Conservation (phyloP, 1,140 invertebrate species). For the Camponotus vicinus region DNA sequence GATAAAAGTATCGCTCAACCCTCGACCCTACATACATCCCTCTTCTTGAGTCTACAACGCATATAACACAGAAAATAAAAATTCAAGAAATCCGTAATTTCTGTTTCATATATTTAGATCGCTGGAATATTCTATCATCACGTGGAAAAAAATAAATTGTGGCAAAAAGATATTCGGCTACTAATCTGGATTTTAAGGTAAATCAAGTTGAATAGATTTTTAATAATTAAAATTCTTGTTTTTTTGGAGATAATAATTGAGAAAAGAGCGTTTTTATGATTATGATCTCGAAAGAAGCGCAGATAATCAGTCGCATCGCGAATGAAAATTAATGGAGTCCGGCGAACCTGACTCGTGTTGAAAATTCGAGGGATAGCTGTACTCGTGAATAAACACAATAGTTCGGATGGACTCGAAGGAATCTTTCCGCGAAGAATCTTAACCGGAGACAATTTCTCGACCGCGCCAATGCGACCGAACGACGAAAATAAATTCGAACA, state of each 20-base stretch:
- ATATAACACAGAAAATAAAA: neutral
- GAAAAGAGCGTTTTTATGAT: neutral
- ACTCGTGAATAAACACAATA: neutral
- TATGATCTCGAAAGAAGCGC: neutral
- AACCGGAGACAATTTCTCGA: constrained; percentile 11
- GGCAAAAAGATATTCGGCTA: no score
- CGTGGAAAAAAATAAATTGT: neutral
- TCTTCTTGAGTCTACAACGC: neutral
- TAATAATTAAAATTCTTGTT: neutral
- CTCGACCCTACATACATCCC: neutral
- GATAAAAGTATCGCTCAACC: constrained; percentile 24
- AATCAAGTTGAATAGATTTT: no score
- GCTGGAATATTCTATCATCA: neutral
- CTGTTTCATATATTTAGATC: neutral
- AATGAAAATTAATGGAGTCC: neutral
- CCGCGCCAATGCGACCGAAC: constrained; percentile 20
- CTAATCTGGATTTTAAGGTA: no score
- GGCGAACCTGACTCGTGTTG: neutral
- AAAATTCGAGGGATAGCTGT: neutral
- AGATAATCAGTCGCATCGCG: neutral
- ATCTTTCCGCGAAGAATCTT: neutral
- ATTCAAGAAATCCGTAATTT: neutral
- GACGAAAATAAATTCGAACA: constrained; percentile 55
- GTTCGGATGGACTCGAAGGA: neutral
- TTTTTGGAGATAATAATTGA: neutral